A percentile compares a stretch with the other conserved stretches of the same genome.
phyloP scores from a whole-genome alignment of 2,113 vertebrate species.

The Coracopsis vasa region DNA sequence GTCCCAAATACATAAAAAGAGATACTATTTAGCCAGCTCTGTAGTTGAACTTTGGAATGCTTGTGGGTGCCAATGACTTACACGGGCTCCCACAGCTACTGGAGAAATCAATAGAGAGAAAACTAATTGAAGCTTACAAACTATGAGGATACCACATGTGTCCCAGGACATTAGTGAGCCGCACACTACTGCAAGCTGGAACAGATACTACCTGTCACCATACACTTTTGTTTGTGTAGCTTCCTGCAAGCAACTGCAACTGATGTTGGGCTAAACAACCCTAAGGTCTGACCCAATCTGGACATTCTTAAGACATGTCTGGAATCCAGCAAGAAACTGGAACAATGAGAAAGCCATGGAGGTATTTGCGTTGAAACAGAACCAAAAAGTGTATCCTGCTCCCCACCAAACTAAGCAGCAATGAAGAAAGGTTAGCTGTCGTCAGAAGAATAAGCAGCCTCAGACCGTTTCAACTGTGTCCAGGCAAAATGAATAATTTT shows the following conservation, averaged over 20 bases:
- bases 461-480: neutral
- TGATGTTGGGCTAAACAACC: neutral
- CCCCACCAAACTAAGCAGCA: neutral
- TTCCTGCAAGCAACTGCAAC: neutral
- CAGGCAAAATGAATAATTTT: neutral
- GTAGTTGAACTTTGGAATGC: neutral
- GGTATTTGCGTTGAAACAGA: neutral
- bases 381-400: neutral
- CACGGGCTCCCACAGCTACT: neutral
- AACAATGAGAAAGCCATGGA: neutral
- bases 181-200: neutral
- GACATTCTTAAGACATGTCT: neutral
- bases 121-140: neutral
- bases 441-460: neutral
- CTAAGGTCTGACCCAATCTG: neutral
- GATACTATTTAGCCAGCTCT: neutral
- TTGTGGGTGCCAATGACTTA: neutral
- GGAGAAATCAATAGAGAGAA: neutral
- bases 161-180: neutral
- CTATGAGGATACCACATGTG: neutral
- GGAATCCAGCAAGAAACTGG: neutral
- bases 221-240: neutral
- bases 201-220: neutral
- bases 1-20: neutral
- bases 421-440: neutral